Evolutionary conservation across 1,140 invertebrate species (phyloP).

Genomic region (Megalopta genalis): DNA sequence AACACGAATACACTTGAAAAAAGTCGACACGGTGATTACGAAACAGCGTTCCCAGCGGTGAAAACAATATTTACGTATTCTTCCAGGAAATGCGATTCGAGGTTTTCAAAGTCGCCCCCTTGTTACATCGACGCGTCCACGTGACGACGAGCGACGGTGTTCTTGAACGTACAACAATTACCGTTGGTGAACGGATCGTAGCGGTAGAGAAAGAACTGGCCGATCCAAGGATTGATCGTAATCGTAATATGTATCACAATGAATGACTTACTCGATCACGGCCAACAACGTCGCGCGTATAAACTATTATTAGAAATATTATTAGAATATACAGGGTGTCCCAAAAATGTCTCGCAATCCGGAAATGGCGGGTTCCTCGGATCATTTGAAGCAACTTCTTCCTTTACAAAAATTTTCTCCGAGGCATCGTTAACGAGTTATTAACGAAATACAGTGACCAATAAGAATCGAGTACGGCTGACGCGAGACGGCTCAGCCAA

Average conservation of each 20-base stretch:
- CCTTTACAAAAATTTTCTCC: too few species aligned
- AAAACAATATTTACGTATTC: background rate
- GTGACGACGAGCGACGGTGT: background rate
- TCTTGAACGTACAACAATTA: constrained; percentile 10
- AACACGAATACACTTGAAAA: background rate
- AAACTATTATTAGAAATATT: too few species aligned
- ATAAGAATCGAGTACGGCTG: too few species aligned
- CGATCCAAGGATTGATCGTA: constrained; percentile 11
- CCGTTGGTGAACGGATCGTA: background rate
- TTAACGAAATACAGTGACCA: too few species aligned
- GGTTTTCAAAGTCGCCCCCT: background rate
- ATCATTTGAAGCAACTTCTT: too few species aligned
- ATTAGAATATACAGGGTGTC: too few species aligned
- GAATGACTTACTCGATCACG: background rate
- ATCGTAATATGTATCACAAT: background rate
- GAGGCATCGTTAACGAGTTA: too few species aligned
- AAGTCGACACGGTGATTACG: background rate
- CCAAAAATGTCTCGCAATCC: too few species aligned
- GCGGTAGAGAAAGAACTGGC: background rate
- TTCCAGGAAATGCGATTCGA: background rate
- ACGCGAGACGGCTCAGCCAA: too few species aligned
- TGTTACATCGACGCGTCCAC: background rate
- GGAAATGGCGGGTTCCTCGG: too few species aligned
- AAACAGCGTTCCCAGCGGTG: background rate
- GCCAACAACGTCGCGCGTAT: too few species aligned